These are phyloP conservation scores for Drymodes brunneopygia DNA, from an alignment of 2,113 vertebrate species.

Conservation along the genomic window DNA sequence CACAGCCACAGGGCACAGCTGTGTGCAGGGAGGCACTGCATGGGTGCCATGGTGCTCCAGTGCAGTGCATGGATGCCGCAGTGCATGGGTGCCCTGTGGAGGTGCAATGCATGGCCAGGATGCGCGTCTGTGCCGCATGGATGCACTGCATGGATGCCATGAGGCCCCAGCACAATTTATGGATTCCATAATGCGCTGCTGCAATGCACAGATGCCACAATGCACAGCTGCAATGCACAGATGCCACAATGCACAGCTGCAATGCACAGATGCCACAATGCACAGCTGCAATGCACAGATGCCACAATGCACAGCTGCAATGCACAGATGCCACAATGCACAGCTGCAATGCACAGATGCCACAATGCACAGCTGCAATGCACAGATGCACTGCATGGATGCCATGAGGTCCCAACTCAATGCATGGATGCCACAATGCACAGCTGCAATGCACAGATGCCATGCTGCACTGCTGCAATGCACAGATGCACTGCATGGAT, in stretches of 20 bases:
- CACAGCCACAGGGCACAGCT: accelerated
- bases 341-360: too few relatives aligned
- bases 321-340: too few relatives aligned
- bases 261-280: accelerated
- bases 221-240: accelerated
- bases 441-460: background rate
- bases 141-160: accelerated
- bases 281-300: too few relatives aligned
- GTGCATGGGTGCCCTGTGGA: too few relatives aligned
- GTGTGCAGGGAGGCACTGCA: background rate
- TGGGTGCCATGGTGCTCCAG: background rate
- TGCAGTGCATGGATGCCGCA: accelerated
- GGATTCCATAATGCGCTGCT: accelerated
- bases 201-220: background rate
- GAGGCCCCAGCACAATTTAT: accelerated
- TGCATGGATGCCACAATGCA: too few relatives aligned
- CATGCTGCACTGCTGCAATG: too few relatives aligned
- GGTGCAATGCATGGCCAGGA: background rate
- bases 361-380: background rate
- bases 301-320: accelerated
- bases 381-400: background rate
- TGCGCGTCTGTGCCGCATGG: accelerated
- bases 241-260: accelerated
- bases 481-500: accelerated
- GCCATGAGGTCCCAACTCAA: accelerated